Conservation (phyloP, 2,113 vertebrate genomes). For the Psilopsiagon aurifrons region DNA sequence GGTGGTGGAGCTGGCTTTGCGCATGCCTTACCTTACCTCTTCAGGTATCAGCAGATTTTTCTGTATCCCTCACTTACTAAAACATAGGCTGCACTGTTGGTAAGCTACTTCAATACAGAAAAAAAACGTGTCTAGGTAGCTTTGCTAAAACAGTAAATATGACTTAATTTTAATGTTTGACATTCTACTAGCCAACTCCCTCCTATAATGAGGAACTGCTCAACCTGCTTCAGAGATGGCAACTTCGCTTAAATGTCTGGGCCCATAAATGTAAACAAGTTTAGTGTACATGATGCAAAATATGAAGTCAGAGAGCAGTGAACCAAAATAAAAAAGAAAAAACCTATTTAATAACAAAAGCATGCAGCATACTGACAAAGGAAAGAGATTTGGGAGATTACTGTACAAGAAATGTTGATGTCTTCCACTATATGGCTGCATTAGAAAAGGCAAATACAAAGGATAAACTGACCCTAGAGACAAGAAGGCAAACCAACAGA, state of each 20-base stretch:
- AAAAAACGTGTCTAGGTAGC: not conserved
- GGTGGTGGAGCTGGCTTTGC: not conserved
- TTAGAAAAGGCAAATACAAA: slow-evolving; percentile 24
- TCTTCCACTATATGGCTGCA: slow-evolving; percentile 1
- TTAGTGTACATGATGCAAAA: slow-evolving; percentile 6
- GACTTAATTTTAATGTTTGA: slow-evolving; percentile 35
- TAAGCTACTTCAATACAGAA: slow-evolving; percentile 40
- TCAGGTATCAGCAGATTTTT: not conserved
- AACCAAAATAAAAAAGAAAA: not conserved
- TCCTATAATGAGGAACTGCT: not conserved
- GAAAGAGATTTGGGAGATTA: slow-evolving; percentile 39
- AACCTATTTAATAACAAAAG: not conserved
- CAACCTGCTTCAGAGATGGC: not conserved
- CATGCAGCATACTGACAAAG: not conserved
- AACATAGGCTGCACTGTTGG: not conserved
- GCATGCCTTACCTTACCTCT: not conserved
- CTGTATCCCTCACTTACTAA: not conserved
- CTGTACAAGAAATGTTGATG: not conserved
- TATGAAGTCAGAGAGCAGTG: slow-evolving; percentile 12
- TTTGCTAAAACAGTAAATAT: slow-evolving; percentile 2
- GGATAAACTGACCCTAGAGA: slow-evolving; percentile 11
- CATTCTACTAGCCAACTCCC: not conserved
- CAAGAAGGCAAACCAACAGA: not conserved
- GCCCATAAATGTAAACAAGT: slow-evolving; percentile 17
- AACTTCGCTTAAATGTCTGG: not conserved